Conservation (phyloP, 1,140 invertebrate genomes). For the Rhopalosiphum maidis region DNA sequence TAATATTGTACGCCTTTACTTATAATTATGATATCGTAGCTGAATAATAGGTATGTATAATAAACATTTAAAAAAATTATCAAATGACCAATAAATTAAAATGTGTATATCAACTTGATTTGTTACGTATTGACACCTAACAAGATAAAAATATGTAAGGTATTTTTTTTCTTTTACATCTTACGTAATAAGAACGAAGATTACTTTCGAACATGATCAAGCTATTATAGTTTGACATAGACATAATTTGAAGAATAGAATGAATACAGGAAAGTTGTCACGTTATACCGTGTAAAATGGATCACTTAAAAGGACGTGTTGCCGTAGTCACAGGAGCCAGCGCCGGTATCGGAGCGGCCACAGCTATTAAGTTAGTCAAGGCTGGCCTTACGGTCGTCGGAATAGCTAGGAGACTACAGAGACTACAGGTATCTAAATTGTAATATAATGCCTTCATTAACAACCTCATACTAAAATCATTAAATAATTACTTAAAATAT, state of each 20-base stretch:
- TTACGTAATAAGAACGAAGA: constrained; percentile 4
- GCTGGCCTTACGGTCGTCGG: constrained; percentile 74
- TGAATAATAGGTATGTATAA: no score
- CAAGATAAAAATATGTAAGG: not conserved
- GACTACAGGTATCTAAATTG: constrained; percentile 64
- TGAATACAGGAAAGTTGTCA: not conserved
- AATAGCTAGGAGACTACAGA: constrained; percentile 70
- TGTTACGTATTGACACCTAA: not conserved
- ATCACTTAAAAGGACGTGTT: constrained; percentile 71
- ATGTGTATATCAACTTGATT: not conserved
- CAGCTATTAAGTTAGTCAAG: constrained; percentile 67
- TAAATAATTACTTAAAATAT: not conserved
- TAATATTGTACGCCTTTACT: no score
- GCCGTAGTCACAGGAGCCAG: constrained; percentile 79
- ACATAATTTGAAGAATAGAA: not conserved
- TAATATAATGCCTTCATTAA: not conserved
- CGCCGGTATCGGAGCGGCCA: constrained; percentile 72
- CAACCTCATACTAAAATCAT: not conserved
- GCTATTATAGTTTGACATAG: not conserved
- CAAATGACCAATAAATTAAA: not conserved
- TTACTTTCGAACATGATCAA: not conserved
- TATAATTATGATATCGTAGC: no score
- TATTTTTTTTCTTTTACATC: not conserved
- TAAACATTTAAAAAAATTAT: no score
- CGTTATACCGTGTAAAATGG: constrained; percentile 65